A percentile compares a stretch with the other conserved stretches of the same genome.
phyloP scores from a whole-genome alignment of 2,797 vertebrate species.

The Bovichtus variegatus region DNA sequence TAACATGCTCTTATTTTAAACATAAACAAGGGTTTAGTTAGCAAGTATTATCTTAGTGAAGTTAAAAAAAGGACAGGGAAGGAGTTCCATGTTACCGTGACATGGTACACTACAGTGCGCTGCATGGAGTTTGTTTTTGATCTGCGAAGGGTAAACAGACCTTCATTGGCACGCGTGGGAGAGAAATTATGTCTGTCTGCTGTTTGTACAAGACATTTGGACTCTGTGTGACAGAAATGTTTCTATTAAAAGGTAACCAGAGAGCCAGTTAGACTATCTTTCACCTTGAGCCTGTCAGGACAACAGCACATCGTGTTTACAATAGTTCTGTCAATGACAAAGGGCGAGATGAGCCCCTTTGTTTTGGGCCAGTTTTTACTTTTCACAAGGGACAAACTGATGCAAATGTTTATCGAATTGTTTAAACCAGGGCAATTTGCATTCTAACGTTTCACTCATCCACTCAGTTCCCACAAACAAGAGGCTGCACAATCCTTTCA shows the following conservation, averaged over 20 bases:
- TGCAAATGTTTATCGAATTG: slow-evolving; percentile 3
- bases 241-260: slow-evolving; percentile 61
- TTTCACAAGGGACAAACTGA: slow-evolving; percentile 1
- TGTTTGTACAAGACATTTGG: slow-evolving; percentile 62
- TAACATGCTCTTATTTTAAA: background rate
- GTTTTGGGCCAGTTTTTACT: slow-evolving; percentile 5
- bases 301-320: slow-evolving; percentile 59
- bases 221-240: slow-evolving; percentile 58
- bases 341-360: slow-evolving; percentile 34
- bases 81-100: slow-evolving; percentile 20
- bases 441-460: background rate
- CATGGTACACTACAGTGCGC: slow-evolving; percentile 23
- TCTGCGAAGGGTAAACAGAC: slow-evolving; percentile 63
- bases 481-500: background rate
- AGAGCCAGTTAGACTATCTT: slow-evolving; percentile 49
- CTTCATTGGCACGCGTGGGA: slow-evolving; percentile 53
- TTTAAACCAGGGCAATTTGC: background rate
- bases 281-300: slow-evolving; percentile 68
- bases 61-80: background rate
- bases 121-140: slow-evolving; percentile 57
- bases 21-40: background rate
- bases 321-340: slow-evolving; percentile 49
- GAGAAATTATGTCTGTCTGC: slow-evolving; percentile 66
- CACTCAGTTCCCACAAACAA: background rate
- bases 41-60: slow-evolving; percentile 1